phyloP scores from a whole-genome alignment of 2,888 invertebrate species.

The Actias luna region DNA sequence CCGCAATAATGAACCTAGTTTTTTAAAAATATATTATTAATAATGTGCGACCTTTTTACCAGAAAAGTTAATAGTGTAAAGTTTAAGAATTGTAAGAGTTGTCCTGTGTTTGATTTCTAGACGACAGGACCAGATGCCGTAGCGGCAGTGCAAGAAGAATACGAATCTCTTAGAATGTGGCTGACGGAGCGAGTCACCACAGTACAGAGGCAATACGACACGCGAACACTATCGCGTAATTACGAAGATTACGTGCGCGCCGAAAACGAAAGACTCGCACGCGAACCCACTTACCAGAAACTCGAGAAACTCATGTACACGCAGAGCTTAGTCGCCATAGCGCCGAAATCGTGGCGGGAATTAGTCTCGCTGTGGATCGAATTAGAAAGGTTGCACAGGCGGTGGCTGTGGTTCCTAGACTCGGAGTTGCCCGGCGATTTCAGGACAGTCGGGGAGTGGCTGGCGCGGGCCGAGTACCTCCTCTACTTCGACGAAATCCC shows the following conservation, averaged over 20 bases:
- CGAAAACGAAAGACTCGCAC: conserved; percentile 88
- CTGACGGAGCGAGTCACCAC: conserved; percentile 88
- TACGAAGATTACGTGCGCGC: conserved; percentile 91
- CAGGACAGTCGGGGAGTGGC: conserved; percentile 93
- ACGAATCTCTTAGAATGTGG: conserved; percentile 91
- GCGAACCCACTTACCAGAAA: conserved; percentile 87
- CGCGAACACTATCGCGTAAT: conserved; percentile 87
- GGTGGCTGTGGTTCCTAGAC: conserved; percentile 95
- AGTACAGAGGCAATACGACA: conserved; percentile 89
- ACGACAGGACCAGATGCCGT: conserved; percentile 87
- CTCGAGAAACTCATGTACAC: conserved; percentile 90
- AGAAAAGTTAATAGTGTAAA: neutral
- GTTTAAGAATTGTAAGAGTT: neutral
- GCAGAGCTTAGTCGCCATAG: conserved; percentile 90
- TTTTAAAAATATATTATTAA: neutral
- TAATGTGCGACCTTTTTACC: neutral
- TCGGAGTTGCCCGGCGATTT: conserved; percentile 92
- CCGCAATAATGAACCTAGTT: no score
- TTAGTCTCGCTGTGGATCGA: conserved; percentile 91
- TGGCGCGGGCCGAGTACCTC: conserved; percentile 92
- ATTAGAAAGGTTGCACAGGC: conserved; percentile 88
- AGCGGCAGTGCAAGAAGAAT: conserved; percentile 90
- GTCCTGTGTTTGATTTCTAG: conserved; percentile 42
- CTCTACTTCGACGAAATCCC: conserved; percentile 92
- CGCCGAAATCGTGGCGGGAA: conserved; percentile 92